These are phyloP conservation scores for Drosophila albomicans DNA, from an alignment of 1,140 invertebrate genomes.

Conservation along the genomic window DNA sequence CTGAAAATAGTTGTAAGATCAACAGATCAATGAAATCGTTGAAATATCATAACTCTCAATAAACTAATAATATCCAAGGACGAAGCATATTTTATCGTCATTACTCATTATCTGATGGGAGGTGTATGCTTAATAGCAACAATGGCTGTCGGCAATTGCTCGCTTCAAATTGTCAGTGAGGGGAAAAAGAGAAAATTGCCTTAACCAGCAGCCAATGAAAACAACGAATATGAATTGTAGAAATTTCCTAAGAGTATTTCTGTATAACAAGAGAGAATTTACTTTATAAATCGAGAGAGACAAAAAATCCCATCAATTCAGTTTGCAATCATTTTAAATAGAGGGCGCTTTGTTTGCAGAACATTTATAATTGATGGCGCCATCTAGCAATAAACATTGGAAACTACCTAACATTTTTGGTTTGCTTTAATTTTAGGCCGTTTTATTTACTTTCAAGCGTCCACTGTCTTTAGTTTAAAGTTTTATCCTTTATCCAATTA, in stretches of 20 bases:
- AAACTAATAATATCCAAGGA: too few species aligned
- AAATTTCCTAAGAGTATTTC: constrained; percentile 1
- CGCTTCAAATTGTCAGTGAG: background rate
- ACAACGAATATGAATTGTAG: background rate
- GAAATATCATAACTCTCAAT: too few species aligned
- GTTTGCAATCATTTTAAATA: background rate
- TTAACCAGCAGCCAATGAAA: constrained; percentile 3
- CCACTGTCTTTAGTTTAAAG: too few species aligned
- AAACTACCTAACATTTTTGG: too few species aligned
- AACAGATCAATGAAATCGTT: too few species aligned
- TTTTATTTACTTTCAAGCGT: background rate
- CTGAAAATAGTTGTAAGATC: too few species aligned
- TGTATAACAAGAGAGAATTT: constrained; percentile 15
- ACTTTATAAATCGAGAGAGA: background rate
- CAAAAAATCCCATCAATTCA: background rate
- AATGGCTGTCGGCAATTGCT: background rate
- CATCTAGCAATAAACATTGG: background rate
- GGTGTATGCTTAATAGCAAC: background rate
- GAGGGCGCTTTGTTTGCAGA: background rate
- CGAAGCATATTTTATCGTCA: too few species aligned
- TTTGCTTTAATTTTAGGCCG: background rate
- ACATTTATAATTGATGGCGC: background rate
- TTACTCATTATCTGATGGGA: too few species aligned
- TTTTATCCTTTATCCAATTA: too few species aligned
- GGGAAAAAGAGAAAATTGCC: constrained; percentile 29